Base-by-base conservation (phyloP, 2,888 invertebrate genomes). In the Aproaerema taeniolella region DNA sequence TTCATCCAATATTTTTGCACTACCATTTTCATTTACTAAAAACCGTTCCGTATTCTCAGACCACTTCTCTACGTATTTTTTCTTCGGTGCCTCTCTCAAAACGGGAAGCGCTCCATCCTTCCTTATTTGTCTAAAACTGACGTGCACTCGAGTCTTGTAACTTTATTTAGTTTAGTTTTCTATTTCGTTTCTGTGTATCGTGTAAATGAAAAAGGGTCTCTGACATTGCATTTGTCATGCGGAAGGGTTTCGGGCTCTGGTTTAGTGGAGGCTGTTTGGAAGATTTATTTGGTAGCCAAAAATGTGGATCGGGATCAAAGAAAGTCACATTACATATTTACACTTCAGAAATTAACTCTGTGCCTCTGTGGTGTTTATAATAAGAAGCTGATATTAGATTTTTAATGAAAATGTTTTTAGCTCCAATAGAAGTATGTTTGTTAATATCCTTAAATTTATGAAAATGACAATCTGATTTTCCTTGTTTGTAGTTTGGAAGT, bases 91-190 rank as follows among this genome's bases (percentile, higher is more conserved):
- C 57, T 55, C 55, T 55, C 58, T 57, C 52, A 49, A 49, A 65
- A 64, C 67, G 66, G 68, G 67, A 72, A n/a, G n/a, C n/a, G 64
- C 37, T 47, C 42, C 59, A 71, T 72, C 66, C 70, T 72, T 73
- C 70, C 73, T 70, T 77, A 75, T 78, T 78, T 77, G 72, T 76
- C 75, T 74, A 76, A 74, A 70, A 70, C 67, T 73, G 76, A 76
- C 73, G 67, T 63, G 59, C 61, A 66, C 67, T 58, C 61, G 54
- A 51, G 58, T 55, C 48, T 51, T 51, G 56, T 69, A 67, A 74
- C 66, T 73, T 62, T 75, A 71, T 77, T 75, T 73, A 66, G 62
- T 63, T 62, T 55, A 59, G 58, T 67, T 69, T 71, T 65, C 74
- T 68, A 69, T 74, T 71, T 62, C 59, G 60, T 59, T 62, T 58